These are phyloP conservation scores for Seriola aureovittata DNA, from an alignment of 2,113 vertebrate species.

Conservation along the genomic window DNA sequence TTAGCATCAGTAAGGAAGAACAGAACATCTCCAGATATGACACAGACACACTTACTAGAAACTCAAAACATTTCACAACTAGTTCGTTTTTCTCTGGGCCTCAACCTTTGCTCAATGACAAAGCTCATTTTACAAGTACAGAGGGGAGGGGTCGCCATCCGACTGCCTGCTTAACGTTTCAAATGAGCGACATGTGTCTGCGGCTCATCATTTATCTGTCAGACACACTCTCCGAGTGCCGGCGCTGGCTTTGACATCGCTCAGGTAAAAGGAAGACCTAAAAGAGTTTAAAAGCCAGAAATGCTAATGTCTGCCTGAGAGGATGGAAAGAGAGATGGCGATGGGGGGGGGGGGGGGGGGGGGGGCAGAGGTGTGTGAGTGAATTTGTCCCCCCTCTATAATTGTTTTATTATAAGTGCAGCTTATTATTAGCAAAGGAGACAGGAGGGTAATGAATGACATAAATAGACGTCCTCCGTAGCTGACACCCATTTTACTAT, in stretches of 20 bases:
- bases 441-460: constrained; percentile 69
- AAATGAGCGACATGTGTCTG: constrained; percentile 41
- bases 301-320: constrained; percentile 24
- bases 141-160: background rate
- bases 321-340: constrained; percentile 20
- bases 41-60: constrained; percentile 4
- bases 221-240: constrained; percentile 30
- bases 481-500: constrained; percentile 31
- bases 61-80: constrained; percentile 8
- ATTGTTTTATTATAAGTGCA: constrained; percentile 69
- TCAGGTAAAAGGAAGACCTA: background rate
- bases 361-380: constrained; percentile 9
- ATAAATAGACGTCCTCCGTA: constrained; percentile 49
- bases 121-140: constrained; percentile 34
- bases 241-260: constrained; percentile 48
- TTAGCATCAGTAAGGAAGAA: too few species aligned
- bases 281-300: constrained; percentile 54
- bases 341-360: background rate
- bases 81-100: background rate
- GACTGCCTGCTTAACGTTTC: constrained; percentile 41
- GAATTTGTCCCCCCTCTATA: constrained; percentile 55
- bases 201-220: constrained; percentile 49
- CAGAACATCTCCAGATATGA: background rate
- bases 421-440: constrained; percentile 69
- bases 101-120: constrained; percentile 39